Evolutionary conservation across 2,113 vertebrate genomes (phyloP).

Genomic region (Galbula dea): DNA sequence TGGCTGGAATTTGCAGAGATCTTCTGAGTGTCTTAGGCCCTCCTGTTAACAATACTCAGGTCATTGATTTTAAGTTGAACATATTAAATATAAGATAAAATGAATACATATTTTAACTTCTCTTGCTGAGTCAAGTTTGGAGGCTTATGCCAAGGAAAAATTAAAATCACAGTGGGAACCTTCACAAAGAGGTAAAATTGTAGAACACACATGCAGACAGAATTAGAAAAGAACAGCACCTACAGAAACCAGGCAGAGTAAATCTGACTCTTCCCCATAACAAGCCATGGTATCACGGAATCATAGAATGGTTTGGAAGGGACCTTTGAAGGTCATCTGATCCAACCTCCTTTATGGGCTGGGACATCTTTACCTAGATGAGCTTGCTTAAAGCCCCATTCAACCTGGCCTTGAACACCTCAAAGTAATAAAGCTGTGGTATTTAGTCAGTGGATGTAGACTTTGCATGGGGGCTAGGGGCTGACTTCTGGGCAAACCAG

Average conservation of each 20-base stretch:
- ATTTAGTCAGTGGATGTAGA: background rate
- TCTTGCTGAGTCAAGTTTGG: background rate
- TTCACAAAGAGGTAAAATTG: background rate
- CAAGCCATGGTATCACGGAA: background rate
- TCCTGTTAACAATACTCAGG: background rate
- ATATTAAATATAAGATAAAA: background rate
- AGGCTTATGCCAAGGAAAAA: background rate
- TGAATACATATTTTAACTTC: background rate
- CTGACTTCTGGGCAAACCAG: background rate
- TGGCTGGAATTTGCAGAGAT: background rate
- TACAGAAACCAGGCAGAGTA: background rate
- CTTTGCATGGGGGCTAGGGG: background rate
- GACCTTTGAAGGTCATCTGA: background rate
- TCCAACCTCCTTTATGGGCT: background rate
- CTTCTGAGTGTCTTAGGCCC: background rate
- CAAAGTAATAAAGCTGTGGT: background rate
- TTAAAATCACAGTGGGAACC: background rate
- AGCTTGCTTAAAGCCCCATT: background rate
- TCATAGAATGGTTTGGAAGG: background rate
- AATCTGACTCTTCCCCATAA: background rate
- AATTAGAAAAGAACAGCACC: background rate
- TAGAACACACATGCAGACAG: background rate
- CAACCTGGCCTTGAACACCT: background rate
- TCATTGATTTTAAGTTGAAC: background rate
- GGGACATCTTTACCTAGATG: background rate